A percentile compares a stretch with the other conserved stretches of the same genome.
Conservation (phyloP, 2,888 invertebrate genomes). For the Cyclophora punctaria region DNA sequence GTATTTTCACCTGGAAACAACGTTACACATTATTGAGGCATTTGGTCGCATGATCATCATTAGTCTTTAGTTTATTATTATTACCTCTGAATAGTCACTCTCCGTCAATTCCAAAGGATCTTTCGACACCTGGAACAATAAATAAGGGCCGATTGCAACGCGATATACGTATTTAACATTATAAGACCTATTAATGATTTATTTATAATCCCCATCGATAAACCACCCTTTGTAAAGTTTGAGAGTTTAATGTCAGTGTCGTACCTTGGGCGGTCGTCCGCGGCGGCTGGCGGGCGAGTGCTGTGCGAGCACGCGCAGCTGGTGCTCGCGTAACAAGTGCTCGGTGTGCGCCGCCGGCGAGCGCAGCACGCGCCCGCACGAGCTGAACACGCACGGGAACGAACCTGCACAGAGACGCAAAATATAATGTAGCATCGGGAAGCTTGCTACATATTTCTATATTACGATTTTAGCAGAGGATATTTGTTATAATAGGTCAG, state of each 20-base stretch:
- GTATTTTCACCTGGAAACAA: constrained; percentile 49
- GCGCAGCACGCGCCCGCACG: constrained; percentile 58
- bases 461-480: too few species aligned
- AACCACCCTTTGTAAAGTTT: too few species aligned
- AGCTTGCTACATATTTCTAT: too few species aligned
- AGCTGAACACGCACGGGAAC: constrained; percentile 59
- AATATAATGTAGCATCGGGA: too few species aligned
- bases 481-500: too few species aligned
- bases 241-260: not conserved
- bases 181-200: too few species aligned
- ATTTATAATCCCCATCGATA: too few species aligned
- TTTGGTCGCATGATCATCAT: too few species aligned
- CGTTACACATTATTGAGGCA: too few species aligned
- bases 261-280: constrained; percentile 28
- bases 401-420: constrained; percentile 17
- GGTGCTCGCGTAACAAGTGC: constrained; percentile 61
- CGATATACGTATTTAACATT: too few species aligned
- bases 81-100: constrained; percentile 39
- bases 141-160: not conserved
- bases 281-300: constrained; percentile 24
- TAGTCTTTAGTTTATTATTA: not conserved
- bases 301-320: constrained; percentile 50
- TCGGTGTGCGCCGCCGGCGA: constrained; percentile 62
- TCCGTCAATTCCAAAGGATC: constrained; percentile 38
- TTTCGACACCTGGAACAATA: constrained; percentile 31